Conservation (phyloP, 2,888 invertebrate genomes). For the Watsonalla binaria region DNA sequence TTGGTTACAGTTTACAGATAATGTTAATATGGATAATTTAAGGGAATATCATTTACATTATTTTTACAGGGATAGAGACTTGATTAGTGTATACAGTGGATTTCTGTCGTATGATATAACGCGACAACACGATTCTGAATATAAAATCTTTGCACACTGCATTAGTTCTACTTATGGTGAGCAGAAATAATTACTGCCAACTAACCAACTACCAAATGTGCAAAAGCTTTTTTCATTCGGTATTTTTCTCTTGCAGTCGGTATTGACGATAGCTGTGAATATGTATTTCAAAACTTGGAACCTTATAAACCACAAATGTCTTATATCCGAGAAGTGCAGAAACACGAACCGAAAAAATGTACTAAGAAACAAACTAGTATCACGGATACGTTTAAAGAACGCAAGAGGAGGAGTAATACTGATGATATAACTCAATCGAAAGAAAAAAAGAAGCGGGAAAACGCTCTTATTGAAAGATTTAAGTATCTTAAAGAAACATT, state of each 20-base stretch:
- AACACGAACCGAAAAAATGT: slow-evolving; percentile 10
- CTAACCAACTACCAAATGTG: neutral
- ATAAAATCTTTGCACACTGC: slow-evolving; percentile 74
- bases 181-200: slow-evolving; percentile 6
- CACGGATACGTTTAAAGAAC: slow-evolving; percentile 43
- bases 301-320: slow-evolving; percentile 7
- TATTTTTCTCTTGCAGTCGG: slow-evolving; percentile 62
- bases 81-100: slow-evolving; percentile 63
- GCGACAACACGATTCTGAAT: slow-evolving; percentile 52
- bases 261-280: slow-evolving; percentile 64
- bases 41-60: too few species aligned
- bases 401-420: slow-evolving; percentile 47
- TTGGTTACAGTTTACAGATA: neutral
- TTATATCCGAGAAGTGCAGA: slow-evolving; percentile 3
- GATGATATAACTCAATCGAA: slow-evolving; percentile 37
- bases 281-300: slow-evolving; percentile 43
- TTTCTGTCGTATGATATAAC: slow-evolving; percentile 59
- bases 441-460: slow-evolving; percentile 61
- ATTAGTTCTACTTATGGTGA: slow-evolving; percentile 80
- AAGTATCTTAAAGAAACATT: slow-evolving; percentile 50
- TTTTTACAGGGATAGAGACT: slow-evolving; percentile 58
- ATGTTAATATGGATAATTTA: neutral
- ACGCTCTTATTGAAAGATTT: slow-evolving; percentile 44
- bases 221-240: too few species aligned
- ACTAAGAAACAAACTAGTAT: slow-evolving; percentile 33